phyloP scores from a whole-genome alignment of 2,113 vertebrate genomes.

The Polypterus bichir region DNA sequence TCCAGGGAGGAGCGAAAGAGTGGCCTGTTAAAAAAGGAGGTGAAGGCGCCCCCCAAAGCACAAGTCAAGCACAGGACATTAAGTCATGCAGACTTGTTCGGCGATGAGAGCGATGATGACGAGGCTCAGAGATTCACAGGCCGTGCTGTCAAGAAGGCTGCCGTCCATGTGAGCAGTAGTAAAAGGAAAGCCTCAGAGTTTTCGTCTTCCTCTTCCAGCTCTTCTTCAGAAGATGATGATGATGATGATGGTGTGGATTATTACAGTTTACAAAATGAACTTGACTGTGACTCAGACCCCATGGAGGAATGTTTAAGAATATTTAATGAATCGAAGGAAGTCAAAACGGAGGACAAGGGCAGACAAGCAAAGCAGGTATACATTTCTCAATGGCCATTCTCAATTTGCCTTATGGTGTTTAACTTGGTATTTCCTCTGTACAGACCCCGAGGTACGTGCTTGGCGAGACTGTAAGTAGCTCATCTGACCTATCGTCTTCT shows the following conservation, averaged over 20 bases:
- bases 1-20: conserved; percentile 18
- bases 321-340: conserved; percentile 85
- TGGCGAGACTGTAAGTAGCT: too few species aligned
- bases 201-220: conserved; percentile 22
- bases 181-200: conserved; percentile 35
- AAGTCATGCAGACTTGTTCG: conserved; percentile 82
- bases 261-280: conserved; percentile 60
- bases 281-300: conserved; percentile 80
- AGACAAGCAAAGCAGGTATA: conserved; percentile 79
- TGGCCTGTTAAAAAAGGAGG: conserved; percentile 12
- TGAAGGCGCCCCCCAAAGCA: conserved; percentile 16
- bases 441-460: too few species aligned
- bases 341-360: conserved; percentile 87
- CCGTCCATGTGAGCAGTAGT: conserved; percentile 8
- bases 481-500: too few species aligned
- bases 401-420: not conserved
- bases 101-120: conserved; percentile 83
- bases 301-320: conserved; percentile 95
- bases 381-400: not conserved
- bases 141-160: conserved; percentile 21
- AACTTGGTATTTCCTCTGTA: too few species aligned
- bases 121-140: conserved; percentile 16
- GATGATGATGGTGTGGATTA: conserved; percentile 46
- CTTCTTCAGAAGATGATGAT: conserved; percentile 21
- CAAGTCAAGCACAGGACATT: conserved; percentile 47